Percentiles rank a stretch among this genome's conserved stretches.
These are phyloP conservation scores for Vireo griseus DNA, from an alignment of 2,797 vertebrate genomes.

Conservation along the genomic window DNA sequence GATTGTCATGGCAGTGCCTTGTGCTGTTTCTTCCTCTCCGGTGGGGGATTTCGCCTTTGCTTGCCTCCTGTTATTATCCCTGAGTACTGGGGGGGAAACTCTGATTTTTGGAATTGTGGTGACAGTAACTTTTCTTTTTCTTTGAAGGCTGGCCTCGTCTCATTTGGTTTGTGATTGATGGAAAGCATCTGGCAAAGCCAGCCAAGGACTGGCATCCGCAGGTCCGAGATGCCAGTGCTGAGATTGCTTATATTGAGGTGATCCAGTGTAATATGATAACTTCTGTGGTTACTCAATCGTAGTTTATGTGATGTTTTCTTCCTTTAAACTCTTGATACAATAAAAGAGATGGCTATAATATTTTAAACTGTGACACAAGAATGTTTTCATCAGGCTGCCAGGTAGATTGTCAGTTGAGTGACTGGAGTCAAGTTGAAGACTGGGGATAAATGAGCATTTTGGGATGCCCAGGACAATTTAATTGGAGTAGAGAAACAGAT, in stretches of 20 bases:
- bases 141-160: slow-evolving; percentile 90
- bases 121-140: neutral
- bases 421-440: neutral
- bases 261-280: neutral
- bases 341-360: neutral
- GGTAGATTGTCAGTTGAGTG: neutral
- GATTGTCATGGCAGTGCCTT: neutral
- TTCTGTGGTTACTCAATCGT: accelerated
- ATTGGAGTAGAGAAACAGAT: neutral
- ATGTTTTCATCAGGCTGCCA: neutral
- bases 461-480: neutral
- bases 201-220: slow-evolving; percentile 90
- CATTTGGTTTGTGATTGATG: slow-evolving; percentile 94
- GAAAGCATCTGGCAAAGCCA: slow-evolving; percentile 92
- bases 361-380: neutral
- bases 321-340: neutral
- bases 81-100: neutral
- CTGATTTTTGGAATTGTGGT: neutral
- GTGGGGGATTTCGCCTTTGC: neutral
- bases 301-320: neutral
- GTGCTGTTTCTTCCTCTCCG: neutral
- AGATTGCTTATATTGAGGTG: slow-evolving; percentile 93
- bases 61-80: neutral
- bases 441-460: neutral
- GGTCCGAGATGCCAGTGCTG: slow-evolving; percentile 80